Percentiles rank a stretch among this genome's conserved stretches.
phyloP scores from a whole-genome alignment of 2,113 vertebrate genomes.

The Morone chrysops region DNA sequence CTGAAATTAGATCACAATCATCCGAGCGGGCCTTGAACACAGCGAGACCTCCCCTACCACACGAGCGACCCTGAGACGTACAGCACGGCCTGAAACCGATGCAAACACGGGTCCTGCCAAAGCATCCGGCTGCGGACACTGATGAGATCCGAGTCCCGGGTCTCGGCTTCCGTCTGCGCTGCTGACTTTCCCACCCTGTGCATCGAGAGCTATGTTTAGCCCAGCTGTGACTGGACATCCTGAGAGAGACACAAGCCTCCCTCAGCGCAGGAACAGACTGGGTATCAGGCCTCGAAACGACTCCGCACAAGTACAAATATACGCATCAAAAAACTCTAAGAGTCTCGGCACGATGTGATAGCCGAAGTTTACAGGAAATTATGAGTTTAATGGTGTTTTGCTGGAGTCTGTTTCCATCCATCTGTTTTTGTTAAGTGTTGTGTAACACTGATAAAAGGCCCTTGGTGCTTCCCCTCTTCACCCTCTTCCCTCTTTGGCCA shows the following conservation, averaged over 20 bases:
- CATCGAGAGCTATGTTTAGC: conserved; percentile 83
- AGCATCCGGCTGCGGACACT: conserved; percentile 67
- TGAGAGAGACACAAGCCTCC: conserved; percentile 66
- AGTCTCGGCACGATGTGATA: conserved; percentile 1
- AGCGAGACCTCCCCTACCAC: conserved; percentile 36
- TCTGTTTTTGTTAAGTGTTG: conserved; percentile 48
- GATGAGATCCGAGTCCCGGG: conserved; percentile 80
- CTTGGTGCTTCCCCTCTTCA: background rate
- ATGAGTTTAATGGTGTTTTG: conserved; percentile 20
- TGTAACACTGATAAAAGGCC: conserved; percentile 37
- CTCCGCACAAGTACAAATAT: background rate
- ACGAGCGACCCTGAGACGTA: conserved; percentile 48
- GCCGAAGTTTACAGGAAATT: conserved; percentile 23
- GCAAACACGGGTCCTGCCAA: conserved; percentile 56
- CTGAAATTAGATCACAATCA: conserved; percentile 70
- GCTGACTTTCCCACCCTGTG: conserved; percentile 84
- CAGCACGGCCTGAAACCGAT: conserved; percentile 37
- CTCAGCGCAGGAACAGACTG: conserved; percentile 14
- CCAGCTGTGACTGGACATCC: conserved; percentile 78
- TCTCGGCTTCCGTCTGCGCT: conserved; percentile 80
- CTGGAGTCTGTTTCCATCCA: background rate
- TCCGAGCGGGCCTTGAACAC: conserved; percentile 48
- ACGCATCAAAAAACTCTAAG: background rate
- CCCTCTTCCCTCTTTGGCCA: conserved; percentile 14
- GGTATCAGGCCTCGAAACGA: background rate